phyloP scores from a whole-genome alignment of 2,797 vertebrate genomes.

The Eospalax fontanierii region DNA sequence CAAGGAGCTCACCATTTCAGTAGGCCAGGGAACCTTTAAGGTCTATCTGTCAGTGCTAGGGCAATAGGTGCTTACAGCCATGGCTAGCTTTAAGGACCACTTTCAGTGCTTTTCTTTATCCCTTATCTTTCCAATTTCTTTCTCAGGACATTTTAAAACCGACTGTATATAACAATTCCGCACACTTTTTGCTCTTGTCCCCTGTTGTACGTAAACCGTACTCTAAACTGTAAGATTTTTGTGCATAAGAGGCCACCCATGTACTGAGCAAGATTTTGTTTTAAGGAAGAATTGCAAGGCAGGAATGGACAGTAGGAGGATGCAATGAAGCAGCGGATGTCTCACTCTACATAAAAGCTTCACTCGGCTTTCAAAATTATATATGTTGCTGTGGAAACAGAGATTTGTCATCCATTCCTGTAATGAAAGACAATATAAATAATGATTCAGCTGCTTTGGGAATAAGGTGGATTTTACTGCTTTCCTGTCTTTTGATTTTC shows the following conservation, averaged over 20 bases:
- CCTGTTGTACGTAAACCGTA: neutral
- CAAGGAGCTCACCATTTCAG: neutral
- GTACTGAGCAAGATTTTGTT: neutral
- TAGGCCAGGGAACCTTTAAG: neutral
- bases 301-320: neutral
- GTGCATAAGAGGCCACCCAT: neutral
- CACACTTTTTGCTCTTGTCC: neutral
- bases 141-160: neutral
- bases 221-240: neutral
- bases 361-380: slow-evolving; percentile 36
- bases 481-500: slow-evolving; percentile 9
- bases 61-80: neutral
- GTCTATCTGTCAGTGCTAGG: neutral
- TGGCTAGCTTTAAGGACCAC: neutral
- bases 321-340: neutral
- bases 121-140: neutral
- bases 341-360: slow-evolving; percentile 19
- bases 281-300: neutral
- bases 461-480: neutral
- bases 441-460: neutral
- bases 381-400: slow-evolving; percentile 50
- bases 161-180: neutral
- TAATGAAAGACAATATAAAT: neutral
- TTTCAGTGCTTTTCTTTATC: neutral
- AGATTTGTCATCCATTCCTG: neutral